Percentiles rank a stretch among this genome's conserved stretches.
phyloP scores from a whole-genome alignment of 2,797 vertebrate genomes.

The Sebastiscus albofasciatus region DNA sequence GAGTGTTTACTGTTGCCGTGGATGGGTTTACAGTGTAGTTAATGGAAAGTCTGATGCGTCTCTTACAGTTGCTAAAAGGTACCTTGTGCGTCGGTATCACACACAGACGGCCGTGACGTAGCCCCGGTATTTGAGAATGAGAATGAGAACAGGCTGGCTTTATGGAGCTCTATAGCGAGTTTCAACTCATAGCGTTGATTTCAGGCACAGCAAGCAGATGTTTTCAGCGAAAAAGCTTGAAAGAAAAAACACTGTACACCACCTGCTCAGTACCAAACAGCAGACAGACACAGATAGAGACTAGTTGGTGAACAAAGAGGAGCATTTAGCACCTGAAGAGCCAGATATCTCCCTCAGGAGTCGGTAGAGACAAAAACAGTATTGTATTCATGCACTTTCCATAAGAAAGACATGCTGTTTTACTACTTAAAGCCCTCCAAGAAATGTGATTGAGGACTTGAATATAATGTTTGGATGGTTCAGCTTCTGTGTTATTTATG shows the following conservation, averaged over 20 bases:
- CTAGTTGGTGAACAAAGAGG: not conserved
- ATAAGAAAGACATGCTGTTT: not conserved
- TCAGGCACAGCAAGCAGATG: not conserved
- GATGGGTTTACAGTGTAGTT: too few relatives aligned
- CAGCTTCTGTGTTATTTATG: not conserved
- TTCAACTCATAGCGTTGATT: not conserved
- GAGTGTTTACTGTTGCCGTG: too few relatives aligned
- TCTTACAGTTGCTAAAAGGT: too few relatives aligned
- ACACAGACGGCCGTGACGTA: too few relatives aligned
- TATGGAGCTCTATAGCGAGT: too few relatives aligned
- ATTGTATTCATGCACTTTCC: not conserved
- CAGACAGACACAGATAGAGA: not conserved
- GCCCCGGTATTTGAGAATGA: too few relatives aligned
- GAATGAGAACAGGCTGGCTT: too few relatives aligned
- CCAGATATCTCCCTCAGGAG: not conserved
- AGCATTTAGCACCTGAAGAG: not conserved
- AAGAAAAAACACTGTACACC: not conserved
- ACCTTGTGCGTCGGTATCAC: too few relatives aligned
- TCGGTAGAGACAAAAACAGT: not conserved
- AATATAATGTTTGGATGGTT: not conserved
- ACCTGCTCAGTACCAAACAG: not conserved
- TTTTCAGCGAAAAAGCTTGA: not conserved
- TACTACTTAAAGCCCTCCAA: not conserved
- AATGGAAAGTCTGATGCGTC: too few relatives aligned
- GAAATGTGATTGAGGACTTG: not conserved